These are phyloP conservation scores for Sycon ciliatum DNA, from an alignment of 37 sponge, comb jelly and placozoan species.

Conservation along the genomic window DNA sequence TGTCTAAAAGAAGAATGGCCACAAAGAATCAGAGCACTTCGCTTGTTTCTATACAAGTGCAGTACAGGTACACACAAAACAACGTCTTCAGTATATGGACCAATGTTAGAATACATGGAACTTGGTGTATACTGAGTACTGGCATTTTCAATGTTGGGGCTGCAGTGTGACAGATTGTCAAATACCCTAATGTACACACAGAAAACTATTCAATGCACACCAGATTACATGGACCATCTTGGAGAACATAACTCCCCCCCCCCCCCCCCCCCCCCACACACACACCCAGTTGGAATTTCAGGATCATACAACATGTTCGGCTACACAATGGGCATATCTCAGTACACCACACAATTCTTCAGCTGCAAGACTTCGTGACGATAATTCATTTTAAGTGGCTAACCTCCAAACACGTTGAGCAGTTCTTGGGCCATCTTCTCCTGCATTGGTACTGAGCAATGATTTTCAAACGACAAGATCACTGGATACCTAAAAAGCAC, in stretches of 20 bases:
- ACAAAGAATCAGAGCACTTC: not conserved
- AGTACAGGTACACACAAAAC: not conserved
- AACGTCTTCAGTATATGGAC: not conserved
- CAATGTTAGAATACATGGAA: not conserved
- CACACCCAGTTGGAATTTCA: not conserved
- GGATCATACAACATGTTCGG: too few species aligned
- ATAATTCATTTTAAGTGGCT: not conserved
- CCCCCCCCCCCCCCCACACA: conserved; percentile 1
- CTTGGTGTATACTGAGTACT: too few species aligned
- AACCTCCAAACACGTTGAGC: not conserved
- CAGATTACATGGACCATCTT: too few species aligned
- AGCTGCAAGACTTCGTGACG: too few species aligned
- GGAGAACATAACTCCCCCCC: too few species aligned
- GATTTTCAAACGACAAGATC: conserved; percentile 39
- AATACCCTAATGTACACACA: too few species aligned
- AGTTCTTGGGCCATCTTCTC: conserved; percentile 28
- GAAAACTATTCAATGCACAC: too few species aligned
- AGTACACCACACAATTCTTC: too few species aligned
- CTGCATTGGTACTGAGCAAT: conserved; percentile 27
- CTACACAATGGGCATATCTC: too few species aligned
- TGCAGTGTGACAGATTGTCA: too few species aligned
- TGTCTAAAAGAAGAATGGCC: not conserved
- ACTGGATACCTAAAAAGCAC: conserved; percentile 27
- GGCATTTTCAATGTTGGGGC: too few species aligned
- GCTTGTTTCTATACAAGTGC: not conserved